Evolutionary conservation across 2,113 vertebrate species (phyloP).

Genomic region (Rhynchomys soricoides): DNA sequence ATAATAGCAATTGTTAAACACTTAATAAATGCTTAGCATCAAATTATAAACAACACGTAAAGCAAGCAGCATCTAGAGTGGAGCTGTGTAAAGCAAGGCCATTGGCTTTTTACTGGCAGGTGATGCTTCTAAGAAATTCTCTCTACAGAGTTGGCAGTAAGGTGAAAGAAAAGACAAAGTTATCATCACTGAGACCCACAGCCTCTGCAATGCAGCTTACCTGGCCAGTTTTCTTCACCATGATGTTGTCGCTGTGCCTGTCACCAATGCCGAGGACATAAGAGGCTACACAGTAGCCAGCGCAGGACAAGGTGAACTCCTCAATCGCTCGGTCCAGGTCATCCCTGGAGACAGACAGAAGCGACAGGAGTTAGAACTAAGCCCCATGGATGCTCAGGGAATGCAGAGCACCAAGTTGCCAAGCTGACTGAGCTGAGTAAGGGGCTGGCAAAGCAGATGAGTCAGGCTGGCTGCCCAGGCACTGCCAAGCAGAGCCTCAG

Average conservation of each 20-base stretch:
- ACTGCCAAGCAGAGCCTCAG: not conserved
- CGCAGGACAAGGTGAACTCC: conserved; percentile 98
- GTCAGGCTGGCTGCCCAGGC: not conserved
- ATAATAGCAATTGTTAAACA: not conserved
- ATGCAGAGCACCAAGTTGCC: not conserved
- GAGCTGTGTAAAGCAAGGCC: not conserved
- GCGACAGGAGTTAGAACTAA: not conserved
- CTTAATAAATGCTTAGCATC: not conserved
- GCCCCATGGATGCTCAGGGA: not conserved
- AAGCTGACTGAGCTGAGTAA: not conserved
- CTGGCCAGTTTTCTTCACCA: conserved; percentile 99
- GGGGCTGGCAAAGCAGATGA: not conserved
- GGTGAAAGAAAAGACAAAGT: not conserved
- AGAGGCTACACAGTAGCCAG: conserved; percentile 99
- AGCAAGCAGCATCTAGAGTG: not conserved
- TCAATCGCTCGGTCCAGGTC: conserved; percentile 97
- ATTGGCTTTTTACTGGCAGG: too few species aligned
- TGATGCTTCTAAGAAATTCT: too few species aligned
- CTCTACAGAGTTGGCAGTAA: not conserved
- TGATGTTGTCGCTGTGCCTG: conserved; percentile 99
- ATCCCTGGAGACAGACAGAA: conserved; percentile 86
- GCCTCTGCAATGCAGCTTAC: conserved; percentile 79
- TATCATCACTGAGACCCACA: not conserved
- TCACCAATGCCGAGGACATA: conserved; percentile 98
- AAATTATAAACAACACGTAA: not conserved